Evolutionary conservation across 2,888 invertebrate genomes (phyloP).

Genomic region (Hyposoter didymator): DNA sequence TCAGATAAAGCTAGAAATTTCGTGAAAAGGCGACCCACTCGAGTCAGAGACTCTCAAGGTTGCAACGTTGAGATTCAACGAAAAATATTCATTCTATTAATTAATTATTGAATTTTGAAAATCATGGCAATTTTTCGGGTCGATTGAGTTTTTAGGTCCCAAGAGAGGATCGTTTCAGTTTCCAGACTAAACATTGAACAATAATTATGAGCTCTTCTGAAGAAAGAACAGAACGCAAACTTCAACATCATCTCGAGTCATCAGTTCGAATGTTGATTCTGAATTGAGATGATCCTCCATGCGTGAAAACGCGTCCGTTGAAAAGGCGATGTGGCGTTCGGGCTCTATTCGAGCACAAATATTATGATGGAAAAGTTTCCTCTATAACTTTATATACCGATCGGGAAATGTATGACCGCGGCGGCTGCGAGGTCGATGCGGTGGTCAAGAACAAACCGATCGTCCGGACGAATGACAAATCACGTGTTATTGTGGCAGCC

Average conservation of each 20-base stretch:
- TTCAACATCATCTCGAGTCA: no score
- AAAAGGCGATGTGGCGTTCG: background rate
- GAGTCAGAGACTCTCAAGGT: no score
- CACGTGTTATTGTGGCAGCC: constrained; percentile 4
- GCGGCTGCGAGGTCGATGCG: background rate
- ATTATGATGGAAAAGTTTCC: background rate
- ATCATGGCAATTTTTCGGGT: no score
- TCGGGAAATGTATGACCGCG: constrained; percentile 2
- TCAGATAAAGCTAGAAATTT: background rate
- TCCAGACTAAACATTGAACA: no score
- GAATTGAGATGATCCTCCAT: background rate
- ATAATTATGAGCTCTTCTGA: no score
- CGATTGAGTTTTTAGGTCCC: no score
- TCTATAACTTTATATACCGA: constrained; percentile 18
- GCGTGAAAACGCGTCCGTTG: background rate
- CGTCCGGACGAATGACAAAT: constrained; percentile 2
- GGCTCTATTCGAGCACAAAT: background rate
- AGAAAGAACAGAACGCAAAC: no score
- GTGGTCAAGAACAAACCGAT: constrained; percentile 32
- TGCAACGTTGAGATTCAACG: no score
- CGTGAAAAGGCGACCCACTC: background rate
- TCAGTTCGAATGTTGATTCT: background rate
- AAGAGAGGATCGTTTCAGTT: no score
- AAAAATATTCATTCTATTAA: no score
- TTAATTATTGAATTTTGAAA: no score